These are phyloP conservation scores for Muscicapa striata DNA, from an alignment of 2,797 vertebrate species.

Conservation along the genomic window DNA sequence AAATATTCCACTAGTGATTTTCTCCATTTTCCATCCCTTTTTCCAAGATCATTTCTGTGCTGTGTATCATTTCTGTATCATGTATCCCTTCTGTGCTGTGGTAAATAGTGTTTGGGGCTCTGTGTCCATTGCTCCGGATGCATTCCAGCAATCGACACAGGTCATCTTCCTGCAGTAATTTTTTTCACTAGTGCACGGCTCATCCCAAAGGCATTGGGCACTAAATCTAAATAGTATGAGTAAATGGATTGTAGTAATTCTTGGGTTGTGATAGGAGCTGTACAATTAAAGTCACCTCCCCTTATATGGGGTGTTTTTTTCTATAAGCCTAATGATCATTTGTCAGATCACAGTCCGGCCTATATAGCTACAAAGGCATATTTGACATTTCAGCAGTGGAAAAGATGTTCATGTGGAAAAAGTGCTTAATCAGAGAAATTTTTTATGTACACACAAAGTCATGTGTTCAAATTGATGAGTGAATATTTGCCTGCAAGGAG, in stretches of 20 bases:
- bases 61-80: background rate
- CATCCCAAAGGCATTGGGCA: too few species aligned
- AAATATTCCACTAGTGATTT: background rate
- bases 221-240: background rate
- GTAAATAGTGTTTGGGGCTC: background rate
- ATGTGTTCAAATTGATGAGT: background rate
- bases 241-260: background rate
- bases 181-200: background rate
- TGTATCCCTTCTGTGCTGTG: background rate
- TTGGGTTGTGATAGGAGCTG: background rate
- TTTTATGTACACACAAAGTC: background rate
- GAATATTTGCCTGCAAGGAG: background rate
- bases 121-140: accelerated
- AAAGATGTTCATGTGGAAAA: background rate
- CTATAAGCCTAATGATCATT: background rate
- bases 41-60: background rate
- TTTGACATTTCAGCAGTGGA: background rate
- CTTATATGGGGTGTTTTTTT: background rate
- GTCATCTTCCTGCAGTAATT: background rate
- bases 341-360: background rate
- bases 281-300: background rate
- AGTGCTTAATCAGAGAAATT: background rate
- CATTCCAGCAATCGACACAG: background rate
- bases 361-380: background rate
- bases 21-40: background rate